These are phyloP conservation scores for Apteryx mantelli DNA, from an alignment of 2,113 vertebrate genomes.

Conservation along the genomic window DNA sequence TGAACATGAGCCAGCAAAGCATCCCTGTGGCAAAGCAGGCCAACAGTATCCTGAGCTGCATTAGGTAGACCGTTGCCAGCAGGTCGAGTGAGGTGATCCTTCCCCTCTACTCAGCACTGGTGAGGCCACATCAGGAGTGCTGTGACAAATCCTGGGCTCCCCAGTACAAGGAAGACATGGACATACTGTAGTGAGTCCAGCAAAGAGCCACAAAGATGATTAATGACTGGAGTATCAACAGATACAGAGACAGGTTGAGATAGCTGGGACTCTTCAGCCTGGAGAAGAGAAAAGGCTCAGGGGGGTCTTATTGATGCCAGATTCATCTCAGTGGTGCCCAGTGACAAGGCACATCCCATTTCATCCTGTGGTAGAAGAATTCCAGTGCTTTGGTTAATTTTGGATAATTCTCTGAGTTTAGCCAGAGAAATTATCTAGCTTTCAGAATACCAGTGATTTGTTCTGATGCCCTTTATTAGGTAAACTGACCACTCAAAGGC, in stretches of 20 bases:
- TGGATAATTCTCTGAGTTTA: neutral
- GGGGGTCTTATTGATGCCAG: too few relatives aligned
- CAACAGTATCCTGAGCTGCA: neutral
- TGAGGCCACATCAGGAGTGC: neutral
- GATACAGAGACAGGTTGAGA: too few relatives aligned
- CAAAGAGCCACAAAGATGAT: neutral
- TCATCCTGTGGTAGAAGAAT: neutral
- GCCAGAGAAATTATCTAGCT: neutral
- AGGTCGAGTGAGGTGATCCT: too few relatives aligned
- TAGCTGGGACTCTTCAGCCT: too few relatives aligned
- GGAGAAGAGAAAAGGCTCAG: too few relatives aligned
- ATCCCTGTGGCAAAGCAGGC: neutral
- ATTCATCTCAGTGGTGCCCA: too few relatives aligned
- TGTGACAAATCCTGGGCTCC: neutral
- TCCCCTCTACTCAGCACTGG: neutral
- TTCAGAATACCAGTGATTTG: neutral
- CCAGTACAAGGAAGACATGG: neutral
- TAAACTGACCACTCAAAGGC: neutral
- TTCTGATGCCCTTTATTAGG: neutral
- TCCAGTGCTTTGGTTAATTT: neutral
- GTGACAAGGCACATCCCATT: neutral
- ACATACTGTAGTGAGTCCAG: neutral
- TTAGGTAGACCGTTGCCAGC: neutral
- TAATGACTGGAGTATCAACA: neutral
- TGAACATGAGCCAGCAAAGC: neutral